These are phyloP conservation scores for Elephantulus edwardii DNA, from an alignment of 2,113 vertebrate species.

Conservation along the genomic window DNA sequence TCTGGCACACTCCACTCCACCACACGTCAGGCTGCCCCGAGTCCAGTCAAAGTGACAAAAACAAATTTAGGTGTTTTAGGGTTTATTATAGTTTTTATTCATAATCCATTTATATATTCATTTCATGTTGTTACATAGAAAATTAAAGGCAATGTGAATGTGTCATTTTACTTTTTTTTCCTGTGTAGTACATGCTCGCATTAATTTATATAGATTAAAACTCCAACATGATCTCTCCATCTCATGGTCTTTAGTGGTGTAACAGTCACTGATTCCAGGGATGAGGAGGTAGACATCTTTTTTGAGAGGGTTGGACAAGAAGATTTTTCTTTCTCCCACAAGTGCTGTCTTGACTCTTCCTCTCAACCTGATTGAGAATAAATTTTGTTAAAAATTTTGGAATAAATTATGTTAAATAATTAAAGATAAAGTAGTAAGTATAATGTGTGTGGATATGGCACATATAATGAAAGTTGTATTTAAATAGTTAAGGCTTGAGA, in stretches of 20 bases:
- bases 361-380: background rate
- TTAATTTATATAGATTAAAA: background rate
- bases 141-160: background rate
- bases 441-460: background rate
- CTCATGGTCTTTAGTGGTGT: background rate
- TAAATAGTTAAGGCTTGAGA: background rate
- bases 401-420: background rate
- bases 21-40: background rate
- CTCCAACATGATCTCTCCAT: background rate
- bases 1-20: background rate
- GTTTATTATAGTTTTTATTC: no score
- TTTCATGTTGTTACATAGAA: background rate
- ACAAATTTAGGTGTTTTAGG: background rate
- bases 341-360: background rate
- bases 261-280: background rate
- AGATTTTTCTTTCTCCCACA: background rate
- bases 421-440: conserved; percentile 4
- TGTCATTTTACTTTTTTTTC: background rate
- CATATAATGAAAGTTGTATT: background rate
- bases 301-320: no score
- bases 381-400: background rate
- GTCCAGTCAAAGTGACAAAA: background rate
- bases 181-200: background rate
- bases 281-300: background rate
- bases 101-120: background rate